Conservation (phyloP, 2,797 vertebrate genomes). For the Cygnus olor region DNA sequence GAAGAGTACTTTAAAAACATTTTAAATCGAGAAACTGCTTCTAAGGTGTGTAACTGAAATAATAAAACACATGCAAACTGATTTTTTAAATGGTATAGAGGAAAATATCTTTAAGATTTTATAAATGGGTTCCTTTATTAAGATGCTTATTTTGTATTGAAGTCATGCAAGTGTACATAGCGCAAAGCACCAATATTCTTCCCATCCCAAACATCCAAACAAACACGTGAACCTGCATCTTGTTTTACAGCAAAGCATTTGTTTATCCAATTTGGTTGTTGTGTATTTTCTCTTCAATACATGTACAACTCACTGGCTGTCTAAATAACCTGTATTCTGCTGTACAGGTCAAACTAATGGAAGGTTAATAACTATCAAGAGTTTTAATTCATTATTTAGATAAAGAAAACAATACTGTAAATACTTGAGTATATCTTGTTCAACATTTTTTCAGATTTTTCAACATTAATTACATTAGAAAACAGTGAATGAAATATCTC, state of each 20-base stretch:
- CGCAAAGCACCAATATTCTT: neutral
- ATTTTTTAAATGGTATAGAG: neutral
- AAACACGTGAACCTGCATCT: neutral
- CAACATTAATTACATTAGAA: neutral
- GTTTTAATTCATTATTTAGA: neutral
- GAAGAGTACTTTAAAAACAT: neutral
- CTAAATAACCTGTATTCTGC: neutral
- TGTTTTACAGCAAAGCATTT: neutral
- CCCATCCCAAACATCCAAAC: neutral
- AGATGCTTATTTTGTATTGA: neutral
- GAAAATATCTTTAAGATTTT: neutral
- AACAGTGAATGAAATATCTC: neutral
- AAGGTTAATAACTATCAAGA: neutral
- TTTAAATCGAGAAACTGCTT: neutral
- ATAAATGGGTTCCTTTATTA: neutral
- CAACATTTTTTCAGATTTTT: neutral
- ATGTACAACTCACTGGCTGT: fast-evolving
- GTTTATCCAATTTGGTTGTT: neutral
- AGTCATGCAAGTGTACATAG: too few species aligned
- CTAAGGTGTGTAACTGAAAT: neutral
- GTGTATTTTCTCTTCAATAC: neutral
- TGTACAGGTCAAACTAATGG: neutral
- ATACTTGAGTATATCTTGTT: neutral
- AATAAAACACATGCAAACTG: neutral
- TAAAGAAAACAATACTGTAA: neutral